A percentile compares a stretch with the other conserved stretches of the same genome.
phyloP scores from a whole-genome alignment of 2,888 invertebrate genomes.

The Abrostola tripartita region DNA sequence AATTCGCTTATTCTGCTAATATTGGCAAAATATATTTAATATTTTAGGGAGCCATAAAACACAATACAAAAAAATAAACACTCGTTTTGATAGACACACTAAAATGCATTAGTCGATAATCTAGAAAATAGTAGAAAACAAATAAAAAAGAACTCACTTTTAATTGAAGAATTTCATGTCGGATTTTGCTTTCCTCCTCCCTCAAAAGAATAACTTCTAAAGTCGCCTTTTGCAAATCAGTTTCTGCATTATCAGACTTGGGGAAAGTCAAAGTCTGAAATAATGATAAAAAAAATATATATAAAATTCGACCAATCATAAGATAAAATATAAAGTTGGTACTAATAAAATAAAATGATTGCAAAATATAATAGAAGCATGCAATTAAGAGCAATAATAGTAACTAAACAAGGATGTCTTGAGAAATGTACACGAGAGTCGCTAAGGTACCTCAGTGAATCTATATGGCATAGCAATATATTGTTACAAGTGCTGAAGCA shows the following conservation, averaged over 20 bases:
- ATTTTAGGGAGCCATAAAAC: no score
- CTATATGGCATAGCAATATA: conserved; percentile 18
- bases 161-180: conserved; percentile 95
- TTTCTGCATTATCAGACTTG: conserved; percentile 80
- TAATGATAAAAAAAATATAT: conserved; percentile 52
- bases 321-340: conserved; percentile 19
- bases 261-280: conserved; percentile 78
- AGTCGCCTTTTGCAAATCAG: conserved; percentile 90
- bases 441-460: conserved; percentile 33
- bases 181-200: conserved; percentile 93
- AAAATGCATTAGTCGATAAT: neutral
- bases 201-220: conserved; percentile 93
- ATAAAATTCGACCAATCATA: conserved; percentile 13
- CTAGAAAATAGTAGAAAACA: neutral
- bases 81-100: neutral
- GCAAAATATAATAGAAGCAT: conserved; percentile 70
- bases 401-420: conserved; percentile 35
- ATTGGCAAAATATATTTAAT: no score
- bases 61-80: no score
- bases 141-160: conserved; percentile 89
- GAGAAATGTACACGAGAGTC: conserved; percentile 21
- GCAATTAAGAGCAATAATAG: conserved; percentile 51
- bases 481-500: conserved; percentile 24
- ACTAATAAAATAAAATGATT: conserved; percentile 29
- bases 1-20: no score